Percentiles rank a stretch among this genome's conserved stretches.
phyloP scores from a whole-genome alignment of 2,113 vertebrate genomes.

The Panthera uncia region DNA sequence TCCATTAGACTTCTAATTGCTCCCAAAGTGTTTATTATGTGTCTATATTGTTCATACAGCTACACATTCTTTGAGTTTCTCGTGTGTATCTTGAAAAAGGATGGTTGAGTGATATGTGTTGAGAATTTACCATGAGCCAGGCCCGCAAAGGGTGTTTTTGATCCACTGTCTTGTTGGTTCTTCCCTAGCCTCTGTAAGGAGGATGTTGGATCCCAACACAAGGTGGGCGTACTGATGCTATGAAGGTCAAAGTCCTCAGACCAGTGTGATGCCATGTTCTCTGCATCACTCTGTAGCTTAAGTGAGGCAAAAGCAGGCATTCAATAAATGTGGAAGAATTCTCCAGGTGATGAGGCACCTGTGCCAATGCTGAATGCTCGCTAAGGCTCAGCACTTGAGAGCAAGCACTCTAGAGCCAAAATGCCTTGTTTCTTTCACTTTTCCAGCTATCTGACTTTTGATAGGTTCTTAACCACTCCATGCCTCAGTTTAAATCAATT shows the following conservation, averaged over 20 bases:
- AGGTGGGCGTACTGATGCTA: neutral
- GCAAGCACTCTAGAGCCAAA: neutral
- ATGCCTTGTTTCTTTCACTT: neutral
- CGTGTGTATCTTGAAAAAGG: neutral
- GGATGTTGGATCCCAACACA: neutral
- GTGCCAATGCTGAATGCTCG: accelerated
- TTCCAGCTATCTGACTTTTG: neutral
- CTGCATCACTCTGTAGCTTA: neutral
- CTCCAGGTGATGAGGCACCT: neutral
- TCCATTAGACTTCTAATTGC: neutral
- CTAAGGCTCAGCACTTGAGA: neutral
- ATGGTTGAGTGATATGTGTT: neutral
- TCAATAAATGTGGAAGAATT: neutral
- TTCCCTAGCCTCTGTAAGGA: neutral
- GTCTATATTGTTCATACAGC: neutral
- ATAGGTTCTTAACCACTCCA: neutral
- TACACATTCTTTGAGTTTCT: neutral
- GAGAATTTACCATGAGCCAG: neutral
- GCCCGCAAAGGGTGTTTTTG: neutral
- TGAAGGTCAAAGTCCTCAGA: neutral
- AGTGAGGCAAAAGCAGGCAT: neutral
- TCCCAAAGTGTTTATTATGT: neutral
- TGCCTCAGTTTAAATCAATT: neutral
- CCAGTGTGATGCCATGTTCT: neutral
- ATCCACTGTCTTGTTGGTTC: neutral